Base-by-base conservation (phyloP, 2,797 vertebrate genomes). In the Coilia nasus region DNA sequence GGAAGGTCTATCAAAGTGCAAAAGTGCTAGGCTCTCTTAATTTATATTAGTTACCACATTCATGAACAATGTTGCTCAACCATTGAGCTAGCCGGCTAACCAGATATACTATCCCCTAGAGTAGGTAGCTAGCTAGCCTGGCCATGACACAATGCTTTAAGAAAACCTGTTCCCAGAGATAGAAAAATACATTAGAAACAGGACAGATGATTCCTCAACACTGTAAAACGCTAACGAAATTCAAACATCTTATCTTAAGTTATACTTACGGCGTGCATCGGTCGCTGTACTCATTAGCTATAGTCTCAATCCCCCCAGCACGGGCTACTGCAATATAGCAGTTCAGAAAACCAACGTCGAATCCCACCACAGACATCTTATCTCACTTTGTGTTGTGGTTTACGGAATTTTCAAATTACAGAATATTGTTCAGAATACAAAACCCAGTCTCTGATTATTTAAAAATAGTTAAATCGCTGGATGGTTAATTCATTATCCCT, bases 291-390 rank as follows among this genome's bases (percentile, higher is more conserved):
- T 98, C 97, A 82, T 98, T 98, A 21, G 97, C 97, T 88, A 97
- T 92, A 0, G 97, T 97, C 92, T 99, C 97, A 87, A 99, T 99
- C 83, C 98, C 98, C 85, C 98, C 98, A 87, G 97, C 97, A 89
- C 97, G 95, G 64, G 98, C 98, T 91, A 99, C 98, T 1, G 98
- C 98, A 90, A 99, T 97, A 89, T 99, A 99, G 93, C 98, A 99
- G 96, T 94, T 98, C 94, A 98, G 93, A 90, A 96, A 99, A 4
- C 98, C 98, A 89, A 99, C 92, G 88, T 99, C 98, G 93, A 99
- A 97, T 56, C 98, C 98, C 87, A 99, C 96, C 85, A 99, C 97
- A 84, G 97, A 97, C 96, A 97, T 97, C 83, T 91, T 94, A 78
- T 78, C 71, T 78, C 6, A 44, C 5, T 21, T 78, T 78, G 31